These are phyloP conservation scores for Carabus problematicus DNA, from an alignment of 2,888 invertebrate genomes.

Conservation along the genomic window DNA sequence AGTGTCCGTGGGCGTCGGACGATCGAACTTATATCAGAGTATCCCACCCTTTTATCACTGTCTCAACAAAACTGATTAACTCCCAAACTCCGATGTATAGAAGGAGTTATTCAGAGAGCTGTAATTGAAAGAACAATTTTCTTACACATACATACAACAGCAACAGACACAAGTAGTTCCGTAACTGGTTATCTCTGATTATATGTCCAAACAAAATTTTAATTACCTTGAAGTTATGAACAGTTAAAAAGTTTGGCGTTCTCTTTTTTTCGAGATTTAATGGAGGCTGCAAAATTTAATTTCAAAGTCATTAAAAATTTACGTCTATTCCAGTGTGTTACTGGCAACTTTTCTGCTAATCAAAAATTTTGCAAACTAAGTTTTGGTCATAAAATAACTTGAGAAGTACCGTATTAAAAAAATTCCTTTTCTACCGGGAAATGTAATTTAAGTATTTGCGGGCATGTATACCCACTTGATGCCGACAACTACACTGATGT, in stretches of 20 bases:
- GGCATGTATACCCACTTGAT: no score
- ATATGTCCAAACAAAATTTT: conserved; percentile 35
- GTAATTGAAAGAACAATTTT: no score
- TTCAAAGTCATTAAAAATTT: conserved; percentile 41
- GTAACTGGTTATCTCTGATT: conserved; percentile 32
- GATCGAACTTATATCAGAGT: no score
- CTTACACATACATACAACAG: background rate
- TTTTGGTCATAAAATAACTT: conserved; percentile 37
- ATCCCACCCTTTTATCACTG: no score
- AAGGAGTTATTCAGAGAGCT: no score
- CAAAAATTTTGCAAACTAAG: conserved; percentile 38
- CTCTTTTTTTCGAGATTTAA: conserved; percentile 39
- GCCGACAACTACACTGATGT: no score
- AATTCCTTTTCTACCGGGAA: conserved; percentile 31
- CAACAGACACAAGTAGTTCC: conserved; percentile 20
- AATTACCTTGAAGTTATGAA: conserved; percentile 40
- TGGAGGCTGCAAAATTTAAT: conserved; percentile 41
- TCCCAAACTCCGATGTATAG: no score
- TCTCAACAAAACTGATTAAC: no score
- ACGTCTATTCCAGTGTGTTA: conserved; percentile 39
- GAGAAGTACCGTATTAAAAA: conserved; percentile 37
- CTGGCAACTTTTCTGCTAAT: conserved; percentile 40
- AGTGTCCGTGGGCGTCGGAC: no score
- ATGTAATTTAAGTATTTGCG: conserved; percentile 14
- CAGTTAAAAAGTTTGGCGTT: conserved; percentile 37